Conservation (phyloP, 2,797 vertebrate genomes). For the Pipistrellus kuhlii region DNA sequence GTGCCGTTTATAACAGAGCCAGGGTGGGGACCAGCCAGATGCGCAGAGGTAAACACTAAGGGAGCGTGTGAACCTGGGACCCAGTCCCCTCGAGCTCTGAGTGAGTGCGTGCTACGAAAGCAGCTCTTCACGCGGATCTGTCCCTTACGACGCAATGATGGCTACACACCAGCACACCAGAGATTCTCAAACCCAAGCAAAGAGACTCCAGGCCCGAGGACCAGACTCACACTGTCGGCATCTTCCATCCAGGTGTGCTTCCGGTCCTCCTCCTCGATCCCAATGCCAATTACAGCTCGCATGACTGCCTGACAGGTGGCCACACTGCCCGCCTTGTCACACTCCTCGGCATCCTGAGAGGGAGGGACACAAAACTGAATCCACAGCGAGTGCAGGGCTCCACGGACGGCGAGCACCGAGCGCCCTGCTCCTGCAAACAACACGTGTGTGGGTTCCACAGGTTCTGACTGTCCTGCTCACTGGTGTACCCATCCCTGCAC, state of each 20-base stretch:
- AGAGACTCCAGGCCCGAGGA: background rate
- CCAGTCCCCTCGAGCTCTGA: background rate
- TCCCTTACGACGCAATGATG: background rate
- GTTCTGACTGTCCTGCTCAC: background rate
- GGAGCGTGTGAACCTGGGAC: background rate
- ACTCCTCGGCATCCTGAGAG: conserved; percentile 96
- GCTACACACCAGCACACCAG: background rate
- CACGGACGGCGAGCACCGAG: background rate
- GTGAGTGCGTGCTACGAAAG: background rate
- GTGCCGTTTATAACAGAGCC: background rate
- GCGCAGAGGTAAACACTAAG: no score
- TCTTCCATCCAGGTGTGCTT: conserved; percentile 99
- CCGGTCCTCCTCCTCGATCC: conserved; percentile 97
- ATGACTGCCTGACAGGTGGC: conserved; percentile 98
- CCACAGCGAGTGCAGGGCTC: background rate
- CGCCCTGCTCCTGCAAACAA: fast-evolving
- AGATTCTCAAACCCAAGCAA: no score
- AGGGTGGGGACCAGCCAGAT: background rate
- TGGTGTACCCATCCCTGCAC: background rate
- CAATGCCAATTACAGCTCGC: conserved; percentile 97
- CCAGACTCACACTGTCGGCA: conserved; percentile 93
- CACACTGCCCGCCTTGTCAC: conserved; percentile 98
- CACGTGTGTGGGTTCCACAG: background rate
- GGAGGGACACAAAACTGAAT: background rate
- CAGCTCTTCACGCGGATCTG: background rate